phyloP scores from a whole-genome alignment of 2,797 vertebrate species.

The Eurystomus glaucurus region DNA sequence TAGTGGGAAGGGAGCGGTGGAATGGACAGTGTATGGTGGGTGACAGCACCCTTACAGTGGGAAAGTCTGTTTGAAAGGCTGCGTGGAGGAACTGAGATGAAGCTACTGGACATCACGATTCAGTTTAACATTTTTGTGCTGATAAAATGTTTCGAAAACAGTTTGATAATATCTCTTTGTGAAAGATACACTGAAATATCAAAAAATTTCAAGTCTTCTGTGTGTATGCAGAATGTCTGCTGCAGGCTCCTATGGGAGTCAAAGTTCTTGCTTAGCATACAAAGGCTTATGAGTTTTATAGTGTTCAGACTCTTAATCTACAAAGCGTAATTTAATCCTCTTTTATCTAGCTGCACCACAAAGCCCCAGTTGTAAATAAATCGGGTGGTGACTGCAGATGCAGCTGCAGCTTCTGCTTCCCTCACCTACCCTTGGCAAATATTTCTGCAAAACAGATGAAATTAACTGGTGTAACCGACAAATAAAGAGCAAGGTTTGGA shows the following conservation, averaged over 20 bases:
- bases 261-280: constrained; percentile 81
- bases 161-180: constrained; percentile 28
- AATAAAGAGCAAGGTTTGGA: not conserved
- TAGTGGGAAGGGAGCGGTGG: not conserved
- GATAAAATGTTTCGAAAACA: constrained; percentile 7
- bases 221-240: constrained; percentile 49
- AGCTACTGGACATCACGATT: not conserved
- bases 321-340: constrained; percentile 81
- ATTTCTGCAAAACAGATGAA: constrained; percentile 70
- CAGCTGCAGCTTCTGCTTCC: constrained; percentile 59
- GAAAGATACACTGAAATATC: constrained; percentile 44
- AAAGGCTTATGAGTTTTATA: constrained; percentile 80
- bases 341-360: constrained; percentile 67
- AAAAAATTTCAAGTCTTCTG: not conserved
- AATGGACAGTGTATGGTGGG: not conserved
- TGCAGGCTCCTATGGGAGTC: constrained; percentile 53
- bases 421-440: constrained; percentile 58
- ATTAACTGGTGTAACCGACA: constrained; percentile 1
- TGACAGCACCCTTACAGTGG: not conserved
- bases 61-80: not conserved
- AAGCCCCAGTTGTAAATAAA: constrained; percentile 75
- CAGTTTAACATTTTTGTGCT: not conserved
- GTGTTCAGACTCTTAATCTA: constrained; percentile 80
- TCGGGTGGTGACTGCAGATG: constrained; percentile 21
- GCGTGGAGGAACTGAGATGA: not conserved